A percentile compares a stretch with the other conserved stretches of the same genome.
Conservation (phyloP, 2,888 invertebrate species). For the Tenthredo amoena region DNA sequence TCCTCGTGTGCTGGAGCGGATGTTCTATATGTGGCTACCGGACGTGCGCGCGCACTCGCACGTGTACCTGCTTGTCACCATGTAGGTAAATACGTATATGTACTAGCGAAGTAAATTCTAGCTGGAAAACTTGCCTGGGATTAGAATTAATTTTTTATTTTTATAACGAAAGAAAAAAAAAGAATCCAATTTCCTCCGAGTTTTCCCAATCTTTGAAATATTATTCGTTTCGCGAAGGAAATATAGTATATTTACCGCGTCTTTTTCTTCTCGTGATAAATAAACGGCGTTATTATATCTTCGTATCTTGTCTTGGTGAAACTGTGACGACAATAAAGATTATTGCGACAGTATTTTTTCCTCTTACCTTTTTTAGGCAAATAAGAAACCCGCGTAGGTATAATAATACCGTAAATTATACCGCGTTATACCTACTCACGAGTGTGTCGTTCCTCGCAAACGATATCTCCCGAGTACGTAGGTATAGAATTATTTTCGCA, state of each 20-base stretch:
- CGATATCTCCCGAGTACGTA: not conserved
- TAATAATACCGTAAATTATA: not conserved
- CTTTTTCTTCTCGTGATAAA: not conserved
- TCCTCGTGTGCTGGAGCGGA: slow-evolving; percentile 65
- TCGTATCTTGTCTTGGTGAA: not conserved
- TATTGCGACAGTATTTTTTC: no score
- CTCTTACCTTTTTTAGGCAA: not conserved
- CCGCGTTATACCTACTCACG: not conserved
- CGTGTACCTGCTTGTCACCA: slow-evolving; percentile 61
- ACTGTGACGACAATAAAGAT: slow-evolving; percentile 2
- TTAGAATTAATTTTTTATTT: not conserved
- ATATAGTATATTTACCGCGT: not conserved
- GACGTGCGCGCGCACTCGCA: slow-evolving; percentile 63
- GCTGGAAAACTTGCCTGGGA: not conserved
- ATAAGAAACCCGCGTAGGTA: not conserved
- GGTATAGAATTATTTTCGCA: not conserved
- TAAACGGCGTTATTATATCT: not conserved
- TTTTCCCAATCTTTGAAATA: not conserved
- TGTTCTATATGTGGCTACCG: slow-evolving; percentile 74
- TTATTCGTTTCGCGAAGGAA: not conserved
- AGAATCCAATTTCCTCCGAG: not conserved
- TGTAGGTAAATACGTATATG: no score
- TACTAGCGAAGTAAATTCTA: not conserved
- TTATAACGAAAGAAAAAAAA: no score
- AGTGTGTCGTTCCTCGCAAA: not conserved